Evolutionary conservation across 2,113 vertebrate genomes (phyloP).

Genomic region (Paedocypris sp.): DNA sequence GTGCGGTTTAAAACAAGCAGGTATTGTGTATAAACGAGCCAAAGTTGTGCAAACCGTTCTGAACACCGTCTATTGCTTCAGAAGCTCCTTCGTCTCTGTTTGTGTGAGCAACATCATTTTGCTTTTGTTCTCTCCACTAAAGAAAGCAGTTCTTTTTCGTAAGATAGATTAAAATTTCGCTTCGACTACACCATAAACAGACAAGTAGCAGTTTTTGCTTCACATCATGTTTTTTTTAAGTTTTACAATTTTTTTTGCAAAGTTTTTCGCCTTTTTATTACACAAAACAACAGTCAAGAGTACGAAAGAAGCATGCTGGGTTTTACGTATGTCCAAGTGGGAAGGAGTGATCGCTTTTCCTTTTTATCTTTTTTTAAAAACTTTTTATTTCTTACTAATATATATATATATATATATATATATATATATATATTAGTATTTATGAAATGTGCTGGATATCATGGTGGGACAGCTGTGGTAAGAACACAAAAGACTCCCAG

Average conservation of each 20-base stretch:
- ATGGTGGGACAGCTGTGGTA: constrained; percentile 47
- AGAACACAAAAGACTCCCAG: constrained; percentile 54
- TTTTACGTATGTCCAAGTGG: constrained; percentile 57
- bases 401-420: background rate
- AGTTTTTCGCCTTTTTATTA: constrained; percentile 54
- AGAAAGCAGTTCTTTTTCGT: constrained; percentile 48
- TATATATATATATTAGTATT: too few relatives aligned
- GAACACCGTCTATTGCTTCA: constrained; percentile 21
- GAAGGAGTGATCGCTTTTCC: constrained; percentile 21
- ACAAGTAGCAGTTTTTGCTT: constrained; percentile 58
- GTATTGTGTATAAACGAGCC: background rate
- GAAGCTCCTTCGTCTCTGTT: constrained; percentile 47
- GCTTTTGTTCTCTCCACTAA: constrained; percentile 41
- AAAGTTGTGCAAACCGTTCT: background rate
- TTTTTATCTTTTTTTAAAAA: constrained; percentile 34
- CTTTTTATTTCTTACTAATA: constrained; percentile 38
- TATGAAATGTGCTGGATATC: constrained; percentile 54
- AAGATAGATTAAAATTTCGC: constrained; percentile 52
- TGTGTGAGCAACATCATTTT: constrained; percentile 34
- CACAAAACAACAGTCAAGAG: constrained; percentile 69
- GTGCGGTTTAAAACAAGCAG: too few relatives aligned
- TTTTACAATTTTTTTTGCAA: constrained; percentile 39
- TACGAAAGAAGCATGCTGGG: constrained; percentile 70
- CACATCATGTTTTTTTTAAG: constrained; percentile 34
- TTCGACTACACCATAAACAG: constrained; percentile 63